A percentile compares a stretch with the other conserved stretches of the same genome.
phyloP scores from a whole-genome alignment of 37 sponge, comb jelly and placozoan species.

The Tethya wilhelma region DNA sequence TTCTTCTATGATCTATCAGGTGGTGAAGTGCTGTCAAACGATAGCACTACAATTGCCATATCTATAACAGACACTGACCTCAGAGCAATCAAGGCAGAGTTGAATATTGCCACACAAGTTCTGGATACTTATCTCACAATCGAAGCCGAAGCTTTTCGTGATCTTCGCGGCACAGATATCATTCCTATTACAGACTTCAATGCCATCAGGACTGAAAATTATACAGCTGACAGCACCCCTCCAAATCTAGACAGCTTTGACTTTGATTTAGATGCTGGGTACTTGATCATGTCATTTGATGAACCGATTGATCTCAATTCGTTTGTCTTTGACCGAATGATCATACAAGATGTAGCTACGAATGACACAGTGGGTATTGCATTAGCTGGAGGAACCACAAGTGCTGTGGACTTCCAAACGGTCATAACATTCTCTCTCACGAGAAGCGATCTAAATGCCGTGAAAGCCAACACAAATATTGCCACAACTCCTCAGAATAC shows the following conservation, averaged over 20 bases:
- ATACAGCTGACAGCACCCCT: slow-evolving; percentile 47
- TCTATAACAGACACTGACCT: slow-evolving; percentile 33
- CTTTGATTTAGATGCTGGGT: slow-evolving; percentile 76
- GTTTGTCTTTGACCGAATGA: slow-evolving; percentile 15
- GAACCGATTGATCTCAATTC: slow-evolving; percentile 52
- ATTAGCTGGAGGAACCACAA: slow-evolving; percentile 28
- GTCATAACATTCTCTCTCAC: slow-evolving; percentile 41
- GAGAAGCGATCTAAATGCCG: slow-evolving; percentile 64
- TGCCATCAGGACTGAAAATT: slow-evolving; percentile 48
- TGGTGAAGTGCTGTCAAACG: neutral
- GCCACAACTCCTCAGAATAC: slow-evolving; percentile 45
- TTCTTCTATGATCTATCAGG: slow-evolving; percentile 21
- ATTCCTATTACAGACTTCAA: slow-evolving; percentile 64
- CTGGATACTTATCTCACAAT: slow-evolving; percentile 53
- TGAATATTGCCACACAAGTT: slow-evolving; percentile 42
- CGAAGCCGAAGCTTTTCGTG: slow-evolving; percentile 70
- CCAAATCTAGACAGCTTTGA: slow-evolving; percentile 61
- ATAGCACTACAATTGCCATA: slow-evolving; percentile 49
- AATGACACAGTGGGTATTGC: slow-evolving; percentile 17
- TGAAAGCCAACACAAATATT: slow-evolving; percentile 62
- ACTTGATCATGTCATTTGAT: slow-evolving; percentile 66
- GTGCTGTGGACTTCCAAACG: slow-evolving; percentile 7
- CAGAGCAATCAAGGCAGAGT: slow-evolving; percentile 31
- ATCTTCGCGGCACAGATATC: slow-evolving; percentile 54
- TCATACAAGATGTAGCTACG: slow-evolving; percentile 25